Base-by-base conservation (phyloP, 2,888 invertebrate species). In the Drosophila mercatorum region DNA sequence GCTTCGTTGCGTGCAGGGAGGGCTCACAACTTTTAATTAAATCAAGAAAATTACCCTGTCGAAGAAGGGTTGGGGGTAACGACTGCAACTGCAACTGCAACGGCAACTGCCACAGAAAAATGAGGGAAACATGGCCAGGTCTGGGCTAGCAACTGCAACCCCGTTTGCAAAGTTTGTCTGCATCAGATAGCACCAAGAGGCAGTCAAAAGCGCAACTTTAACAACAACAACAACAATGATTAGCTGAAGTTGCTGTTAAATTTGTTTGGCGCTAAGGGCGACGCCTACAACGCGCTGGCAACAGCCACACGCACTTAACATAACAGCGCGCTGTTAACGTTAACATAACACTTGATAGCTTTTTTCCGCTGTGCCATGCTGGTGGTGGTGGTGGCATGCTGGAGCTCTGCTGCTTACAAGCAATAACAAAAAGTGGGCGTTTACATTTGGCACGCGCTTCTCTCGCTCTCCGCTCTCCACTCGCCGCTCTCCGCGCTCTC, bases 341-440 rank as follows among this genome's bases (percentile, higher is more conserved):
- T 75, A 59, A 68, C 71, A 78, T 63, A 62, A 36, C 44, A 62
- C 64, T 67, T 65, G 62, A 59, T 66, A 34, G 62, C 55, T 67
- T 75, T 78, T 75, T 73, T 75, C 73, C 71, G 34, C 34, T 34
- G 34, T 10, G 10, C 44, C 69, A 60, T 69, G 66, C 60, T 67
- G 22, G 63, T 66, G 55, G 58, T 63, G 71, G 60, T 73, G 75
- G 75, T 72, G 73, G 68, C 67, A 57, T 71, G 74, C 7, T 64
- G 70, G 46, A 65, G 66, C 67, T 76, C 46, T 49, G 17, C 73
- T 80, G 17, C 73, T 80, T 75, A 69, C 80, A 80, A 76, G 74
- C 78, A 77, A 65, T 75, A 75, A 75, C 80, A 72, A 71, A 80
- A 86, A 82, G 83, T 72, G 91, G 90, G 90, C 91, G 90, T 90